These are phyloP conservation scores for Eilema caniola DNA, from an alignment of 2,888 invertebrate genomes.

Conservation along the genomic window DNA sequence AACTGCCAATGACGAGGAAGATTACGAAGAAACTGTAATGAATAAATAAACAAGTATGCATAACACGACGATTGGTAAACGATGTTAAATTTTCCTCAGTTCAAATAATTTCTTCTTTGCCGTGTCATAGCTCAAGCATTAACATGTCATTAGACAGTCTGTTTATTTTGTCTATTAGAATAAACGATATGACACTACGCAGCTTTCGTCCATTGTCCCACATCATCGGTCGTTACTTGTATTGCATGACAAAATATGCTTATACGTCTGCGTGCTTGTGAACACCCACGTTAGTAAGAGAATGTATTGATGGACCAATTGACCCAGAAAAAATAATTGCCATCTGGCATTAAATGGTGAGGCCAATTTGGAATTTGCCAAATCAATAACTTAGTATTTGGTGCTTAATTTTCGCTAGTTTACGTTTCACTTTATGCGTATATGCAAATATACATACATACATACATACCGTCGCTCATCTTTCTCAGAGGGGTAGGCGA, in stretches of 20 bases:
- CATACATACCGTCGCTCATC: too few species aligned
- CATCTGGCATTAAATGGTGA: background rate
- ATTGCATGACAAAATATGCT: background rate
- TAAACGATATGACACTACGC: background rate
- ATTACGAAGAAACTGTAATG: background rate
- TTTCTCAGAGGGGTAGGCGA: too few species aligned
- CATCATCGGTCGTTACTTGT: background rate
- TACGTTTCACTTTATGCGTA: too few species aligned
- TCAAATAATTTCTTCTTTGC: conserved; percentile 1
- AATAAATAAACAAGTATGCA: background rate
- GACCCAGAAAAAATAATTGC: conserved; percentile 12
- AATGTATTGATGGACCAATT: conserved; percentile 7
- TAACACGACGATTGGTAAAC: background rate
- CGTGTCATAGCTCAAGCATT: background rate
- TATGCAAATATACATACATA: too few species aligned
- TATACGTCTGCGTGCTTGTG: background rate
- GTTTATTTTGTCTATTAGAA: background rate
- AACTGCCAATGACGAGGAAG: too few species aligned
- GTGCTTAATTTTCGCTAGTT: background rate
- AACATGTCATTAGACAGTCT: background rate
- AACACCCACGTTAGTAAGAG: background rate
- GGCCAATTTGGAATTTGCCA: background rate
- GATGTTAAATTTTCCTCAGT: background rate
- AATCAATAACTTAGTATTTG: background rate
- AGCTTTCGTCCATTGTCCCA: background rate